Conservation (phyloP, 2,888 invertebrate species). For the Vandiemenella viatica region DNA sequence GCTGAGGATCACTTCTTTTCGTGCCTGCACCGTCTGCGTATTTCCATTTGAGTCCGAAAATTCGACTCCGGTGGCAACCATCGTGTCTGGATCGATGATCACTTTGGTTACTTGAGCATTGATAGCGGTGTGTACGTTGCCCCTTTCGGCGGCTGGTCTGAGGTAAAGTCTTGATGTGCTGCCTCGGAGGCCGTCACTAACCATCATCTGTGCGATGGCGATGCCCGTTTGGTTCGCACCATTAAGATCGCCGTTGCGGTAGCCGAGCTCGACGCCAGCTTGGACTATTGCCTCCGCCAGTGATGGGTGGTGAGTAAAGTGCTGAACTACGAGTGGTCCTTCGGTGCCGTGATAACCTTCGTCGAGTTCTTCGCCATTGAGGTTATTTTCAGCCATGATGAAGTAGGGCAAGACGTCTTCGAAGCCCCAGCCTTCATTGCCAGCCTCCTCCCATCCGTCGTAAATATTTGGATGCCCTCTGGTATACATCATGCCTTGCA, state of each 20-base stretch:
- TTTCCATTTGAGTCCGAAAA: constrained; percentile 23
- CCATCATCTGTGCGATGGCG: constrained; percentile 19
- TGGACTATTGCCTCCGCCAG: constrained; percentile 26
- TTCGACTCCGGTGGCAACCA: constrained; percentile 30
- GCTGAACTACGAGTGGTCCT: constrained; percentile 28
- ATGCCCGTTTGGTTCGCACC: constrained; percentile 18
- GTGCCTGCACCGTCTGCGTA: constrained; percentile 36
- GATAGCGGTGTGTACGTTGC: constrained; percentile 22
- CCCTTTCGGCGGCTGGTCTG: constrained; percentile 18
- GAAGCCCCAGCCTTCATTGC: constrained; percentile 39
- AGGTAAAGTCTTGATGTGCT: constrained; percentile 40
- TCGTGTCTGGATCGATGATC: constrained; percentile 32
- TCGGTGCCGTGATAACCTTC: constrained; percentile 26
- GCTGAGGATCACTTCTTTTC: constrained; percentile 68
- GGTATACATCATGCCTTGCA: too few relatives aligned
- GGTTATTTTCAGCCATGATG: constrained; percentile 26
- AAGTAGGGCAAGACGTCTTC: constrained; percentile 25
- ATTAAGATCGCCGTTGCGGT: constrained; percentile 27
- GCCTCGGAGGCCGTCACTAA: constrained; percentile 20
- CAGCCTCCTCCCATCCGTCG: constrained; percentile 45
- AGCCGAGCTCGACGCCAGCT: constrained; percentile 28
- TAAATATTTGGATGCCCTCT: constrained; percentile 38
- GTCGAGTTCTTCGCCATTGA: constrained; percentile 10
- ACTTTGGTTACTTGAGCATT: constrained; percentile 35
- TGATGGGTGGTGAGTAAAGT: constrained; percentile 27